Evolutionary conservation across 1,140 invertebrate genomes (phyloP), one percentile per base, ranked within the genome.

Genomic region (Drosophila kanapiae): DNA sequence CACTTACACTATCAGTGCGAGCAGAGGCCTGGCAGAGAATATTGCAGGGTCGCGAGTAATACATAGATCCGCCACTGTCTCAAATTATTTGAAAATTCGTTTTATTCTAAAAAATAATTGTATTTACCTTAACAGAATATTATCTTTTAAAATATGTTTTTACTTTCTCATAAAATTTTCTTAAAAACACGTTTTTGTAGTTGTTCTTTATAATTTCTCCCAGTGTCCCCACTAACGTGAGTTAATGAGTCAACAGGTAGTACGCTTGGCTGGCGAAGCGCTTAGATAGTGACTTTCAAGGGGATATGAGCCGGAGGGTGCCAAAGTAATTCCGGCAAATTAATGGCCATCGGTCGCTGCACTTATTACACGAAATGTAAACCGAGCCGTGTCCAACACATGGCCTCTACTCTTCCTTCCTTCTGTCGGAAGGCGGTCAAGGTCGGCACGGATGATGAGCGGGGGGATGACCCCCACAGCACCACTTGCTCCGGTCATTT

Each of bases 211-310:
- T n/a, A 29, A 11, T 69, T 49, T 63, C 1, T 10, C 18, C 8
- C 38, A 42, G 68, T 75, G 71, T 27, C 1, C 13, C 16, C 27
- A 37, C 37, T 47, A 70, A 70, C 57, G 48, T 47, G 27, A 60
- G 69, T 71, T 85, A 85, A 85, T 81, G 78, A 85, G 78, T 86
- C 78, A 84, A 80, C 84, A 88, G 84, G 84, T 90, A 78, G 59
- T 75, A 61, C 84, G 85, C 77, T 84, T 90, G 80, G 68, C 78
- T 90, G 80, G 43, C 75, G 58, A 78, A 61, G 64, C 53, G 57
- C 58, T 56, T 76, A 72, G 61, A 38, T 47, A 54, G 35, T 56
- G 37, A 18, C 13, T 63, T 64, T 75, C 33, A n/a, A 33, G 56
- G 70, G 67, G 51, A 23, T 67, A 42, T 10, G 29, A 40, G 43